Percentiles rank a stretch among this genome's conserved stretches.
phyloP scores from a whole-genome alignment of 2,888 invertebrate genomes.

The Steinernema carpocapsae region DNA sequence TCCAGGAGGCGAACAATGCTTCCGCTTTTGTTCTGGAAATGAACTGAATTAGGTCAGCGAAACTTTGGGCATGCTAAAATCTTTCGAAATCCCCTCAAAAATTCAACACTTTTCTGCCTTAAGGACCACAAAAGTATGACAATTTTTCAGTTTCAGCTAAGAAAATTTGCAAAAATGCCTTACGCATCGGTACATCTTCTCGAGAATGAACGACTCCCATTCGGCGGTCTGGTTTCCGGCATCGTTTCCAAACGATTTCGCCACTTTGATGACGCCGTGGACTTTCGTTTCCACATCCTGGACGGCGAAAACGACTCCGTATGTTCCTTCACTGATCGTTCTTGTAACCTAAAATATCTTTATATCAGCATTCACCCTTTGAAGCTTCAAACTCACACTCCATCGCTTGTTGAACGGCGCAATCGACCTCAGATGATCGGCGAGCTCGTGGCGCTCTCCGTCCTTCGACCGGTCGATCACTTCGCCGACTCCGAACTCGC shows the following conservation, averaged over 20 bases:
- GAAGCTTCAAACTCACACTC: conserved; percentile 39
- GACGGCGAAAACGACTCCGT: conserved; percentile 50
- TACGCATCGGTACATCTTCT: conserved; percentile 43
- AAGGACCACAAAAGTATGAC: no score
- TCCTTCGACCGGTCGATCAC: background rate
- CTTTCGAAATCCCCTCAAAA: no score
- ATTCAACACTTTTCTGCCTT: no score
- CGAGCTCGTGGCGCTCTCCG: conserved; percentile 33
- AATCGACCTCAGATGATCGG: conserved; percentile 44
- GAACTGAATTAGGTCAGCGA: background rate
- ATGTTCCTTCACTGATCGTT: conserved; percentile 49
- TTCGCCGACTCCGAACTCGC: conserved; percentile 16
- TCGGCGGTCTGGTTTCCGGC: conserved; percentile 44
- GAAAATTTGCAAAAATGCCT: background rate
- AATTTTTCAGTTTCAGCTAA: no score
- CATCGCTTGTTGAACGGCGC: conserved; percentile 50
- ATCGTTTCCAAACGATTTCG: conserved; percentile 38
- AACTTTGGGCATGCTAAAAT: background rate
- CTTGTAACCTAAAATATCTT: background rate
- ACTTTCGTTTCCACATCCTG: conserved; percentile 42
- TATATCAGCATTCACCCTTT: background rate
- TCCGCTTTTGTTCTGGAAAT: conserved; percentile 33
- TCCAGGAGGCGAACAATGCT: conserved; percentile 48
- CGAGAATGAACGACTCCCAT: conserved; percentile 45
- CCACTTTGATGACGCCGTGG: conserved; percentile 46